phyloP scores from a whole-genome alignment of 2,888 invertebrate genomes.

The Lithophane leautieri region DNA sequence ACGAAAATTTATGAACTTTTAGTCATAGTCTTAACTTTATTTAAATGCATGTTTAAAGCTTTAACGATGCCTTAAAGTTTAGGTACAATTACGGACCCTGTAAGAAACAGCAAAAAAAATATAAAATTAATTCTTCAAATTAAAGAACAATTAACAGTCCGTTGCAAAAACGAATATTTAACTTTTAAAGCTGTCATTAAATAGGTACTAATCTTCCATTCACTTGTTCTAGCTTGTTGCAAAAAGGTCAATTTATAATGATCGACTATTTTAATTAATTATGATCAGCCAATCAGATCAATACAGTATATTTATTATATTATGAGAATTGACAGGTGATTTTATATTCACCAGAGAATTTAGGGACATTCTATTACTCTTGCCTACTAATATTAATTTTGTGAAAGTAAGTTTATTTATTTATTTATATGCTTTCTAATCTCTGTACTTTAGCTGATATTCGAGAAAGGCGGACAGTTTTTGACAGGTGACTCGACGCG shows the following conservation, averaged over 20 bases:
- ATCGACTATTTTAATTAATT: constrained; percentile 25
- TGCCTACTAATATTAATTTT: background rate
- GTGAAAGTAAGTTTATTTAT: constrained; percentile 27
- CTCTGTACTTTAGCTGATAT: constrained; percentile 1
- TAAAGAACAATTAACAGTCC: too few species aligned
- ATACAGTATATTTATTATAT: background rate
- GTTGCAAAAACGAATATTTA: too few species aligned
- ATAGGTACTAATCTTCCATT: too few species aligned
- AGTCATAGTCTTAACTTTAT: too few species aligned
- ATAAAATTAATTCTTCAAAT: too few species aligned
- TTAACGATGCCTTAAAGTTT: too few species aligned
- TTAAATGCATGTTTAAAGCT: background rate
- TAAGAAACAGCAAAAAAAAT: too few species aligned
- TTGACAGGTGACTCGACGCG: background rate
- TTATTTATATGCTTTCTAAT: constrained; percentile 36
- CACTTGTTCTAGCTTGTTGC: too few species aligned
- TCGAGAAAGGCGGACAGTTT: constrained; percentile 10
- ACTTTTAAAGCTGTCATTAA: too few species aligned
- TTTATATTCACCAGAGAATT: background rate
- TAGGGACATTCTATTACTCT: constrained; percentile 11
- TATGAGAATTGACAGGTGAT: background rate
- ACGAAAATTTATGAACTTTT: too few species aligned
- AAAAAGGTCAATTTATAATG: background rate
- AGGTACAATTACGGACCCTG: too few species aligned
- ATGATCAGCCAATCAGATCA: background rate